These are phyloP conservation scores for Cervus canadensis DNA, from an alignment of 2,113 vertebrate species.

Conservation along the genomic window DNA sequence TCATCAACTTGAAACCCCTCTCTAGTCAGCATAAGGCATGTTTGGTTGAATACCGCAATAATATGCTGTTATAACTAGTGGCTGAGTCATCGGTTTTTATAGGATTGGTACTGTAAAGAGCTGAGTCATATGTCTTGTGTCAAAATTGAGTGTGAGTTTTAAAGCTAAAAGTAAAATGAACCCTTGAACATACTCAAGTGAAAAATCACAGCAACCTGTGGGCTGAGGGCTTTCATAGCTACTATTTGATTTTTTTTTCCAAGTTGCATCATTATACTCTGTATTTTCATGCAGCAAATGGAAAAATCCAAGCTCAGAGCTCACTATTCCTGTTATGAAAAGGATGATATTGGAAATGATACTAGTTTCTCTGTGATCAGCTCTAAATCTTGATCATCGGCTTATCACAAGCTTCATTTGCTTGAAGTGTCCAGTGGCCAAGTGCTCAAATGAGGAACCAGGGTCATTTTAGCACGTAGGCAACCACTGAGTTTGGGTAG, in stretches of 20 bases:
- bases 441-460: background rate
- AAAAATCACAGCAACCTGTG: constrained; percentile 6
- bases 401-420: background rate
- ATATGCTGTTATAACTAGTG: background rate
- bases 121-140: constrained; percentile 44
- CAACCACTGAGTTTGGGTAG: background rate
- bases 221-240: background rate
- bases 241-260: background rate
- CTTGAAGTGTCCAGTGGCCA: background rate
- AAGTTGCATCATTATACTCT: background rate
- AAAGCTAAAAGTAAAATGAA: background rate
- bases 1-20: constrained; percentile 33
- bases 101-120: background rate
- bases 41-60: constrained; percentile 28
- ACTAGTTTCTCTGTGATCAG: background rate
- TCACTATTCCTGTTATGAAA: background rate
- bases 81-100: constrained; percentile 35
- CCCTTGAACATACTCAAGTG: background rate
- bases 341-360: background rate
- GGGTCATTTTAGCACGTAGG: background rate
- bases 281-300: background rate
- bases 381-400: background rate
- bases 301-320: background rate
- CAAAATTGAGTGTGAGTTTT: constrained; percentile 26
- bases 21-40: constrained; percentile 26